Evolutionary conservation across 2,888 invertebrate genomes (phyloP), one percentile per base, ranked within the genome.

Genomic region (Periphyllus acericola): DNA sequence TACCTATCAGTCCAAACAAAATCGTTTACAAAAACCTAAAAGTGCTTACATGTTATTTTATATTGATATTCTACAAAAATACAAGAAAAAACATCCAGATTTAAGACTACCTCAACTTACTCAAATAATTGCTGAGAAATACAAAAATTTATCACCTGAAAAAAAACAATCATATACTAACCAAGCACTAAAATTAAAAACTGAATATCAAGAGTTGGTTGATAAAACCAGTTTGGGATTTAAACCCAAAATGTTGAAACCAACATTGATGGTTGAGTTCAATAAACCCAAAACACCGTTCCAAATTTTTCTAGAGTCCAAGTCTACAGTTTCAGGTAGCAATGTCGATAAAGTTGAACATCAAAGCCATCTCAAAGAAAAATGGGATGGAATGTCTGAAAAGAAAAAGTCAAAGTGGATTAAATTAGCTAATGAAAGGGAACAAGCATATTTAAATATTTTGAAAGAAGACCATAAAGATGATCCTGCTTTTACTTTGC

Each of bases 321-420:
- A 87, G n/a, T 25, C 29, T 2, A 25, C 71, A 74, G 40, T 32
- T 55, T 21, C 80, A 29, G 32, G 32, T 14, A 32, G 25, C 19
- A 32, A 25, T 14, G 29, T 81, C 25, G 80, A 87, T 29, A 87
- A 87, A 80, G 21, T 21, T 25, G 80, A 87, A 60, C 25, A 74
- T 32, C 80, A 55, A 25, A 87, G 89, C 11, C 68, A 85, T 55
- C 84, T 71, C 5, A 89, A 89, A 88, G 75, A 71, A 29, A 88
- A 89, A 55, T 89, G 89, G 89, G 84, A 78, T 3, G 82, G 68
- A 9, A 88, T 89, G 89, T 25, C 89, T 3, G 89, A 89, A 79
- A 88, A 89, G 46, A 88, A 88, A 74, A 89, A 89, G 88, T 85
- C 83, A 34, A 78, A 80, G 21, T 89, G 89, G 88, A 89, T 89